Percentiles rank a stretch among this genome's conserved stretches.
phyloP scores from a whole-genome alignment of 2,888 invertebrate species.

The Unio pictorum region DNA sequence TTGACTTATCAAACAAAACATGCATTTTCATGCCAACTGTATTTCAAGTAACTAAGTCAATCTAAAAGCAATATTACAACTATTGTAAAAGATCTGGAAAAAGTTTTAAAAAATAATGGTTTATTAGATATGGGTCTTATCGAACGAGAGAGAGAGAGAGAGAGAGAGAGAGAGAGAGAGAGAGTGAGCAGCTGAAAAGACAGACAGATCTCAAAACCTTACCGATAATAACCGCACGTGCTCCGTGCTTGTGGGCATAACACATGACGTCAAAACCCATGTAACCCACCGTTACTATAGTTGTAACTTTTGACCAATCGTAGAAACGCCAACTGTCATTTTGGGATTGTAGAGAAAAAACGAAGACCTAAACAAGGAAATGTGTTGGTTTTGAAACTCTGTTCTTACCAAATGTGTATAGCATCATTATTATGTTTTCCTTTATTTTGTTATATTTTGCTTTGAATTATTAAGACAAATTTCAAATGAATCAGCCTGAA shows the following conservation, averaged over 20 bases:
- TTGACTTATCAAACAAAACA: too few relatives aligned
- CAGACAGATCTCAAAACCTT: conserved; percentile 12
- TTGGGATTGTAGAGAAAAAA: conserved; percentile 59
- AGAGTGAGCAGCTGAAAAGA: neutral
- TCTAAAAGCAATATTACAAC: too few relatives aligned
- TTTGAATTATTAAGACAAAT: too few relatives aligned
- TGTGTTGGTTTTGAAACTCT: neutral
- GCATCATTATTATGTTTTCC: too few relatives aligned
- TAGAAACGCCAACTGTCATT: conserved; percentile 59
- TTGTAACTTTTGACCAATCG: conserved; percentile 70
- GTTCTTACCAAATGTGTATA: neutral
- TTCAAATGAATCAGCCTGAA: too few relatives aligned
- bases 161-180: conserved; percentile 3
- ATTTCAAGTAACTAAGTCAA: too few relatives aligned
- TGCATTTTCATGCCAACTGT: too few relatives aligned
- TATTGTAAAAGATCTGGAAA: too few relatives aligned
- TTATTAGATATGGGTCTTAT: neutral
- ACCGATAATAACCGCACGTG: conserved; percentile 64
- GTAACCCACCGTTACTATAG: conserved; percentile 68
- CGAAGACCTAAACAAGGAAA: conserved; percentile 54
- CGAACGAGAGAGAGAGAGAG: neutral
- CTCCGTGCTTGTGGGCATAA: conserved; percentile 66
- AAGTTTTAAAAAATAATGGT: too few relatives aligned
- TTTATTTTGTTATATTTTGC: too few relatives aligned
- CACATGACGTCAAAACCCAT: conserved; percentile 65